Evolutionary conservation across 1,140 invertebrate species (phyloP), one percentile per base, ranked within the genome.

Genomic region (Amphibalanus amphitrite): DNA sequence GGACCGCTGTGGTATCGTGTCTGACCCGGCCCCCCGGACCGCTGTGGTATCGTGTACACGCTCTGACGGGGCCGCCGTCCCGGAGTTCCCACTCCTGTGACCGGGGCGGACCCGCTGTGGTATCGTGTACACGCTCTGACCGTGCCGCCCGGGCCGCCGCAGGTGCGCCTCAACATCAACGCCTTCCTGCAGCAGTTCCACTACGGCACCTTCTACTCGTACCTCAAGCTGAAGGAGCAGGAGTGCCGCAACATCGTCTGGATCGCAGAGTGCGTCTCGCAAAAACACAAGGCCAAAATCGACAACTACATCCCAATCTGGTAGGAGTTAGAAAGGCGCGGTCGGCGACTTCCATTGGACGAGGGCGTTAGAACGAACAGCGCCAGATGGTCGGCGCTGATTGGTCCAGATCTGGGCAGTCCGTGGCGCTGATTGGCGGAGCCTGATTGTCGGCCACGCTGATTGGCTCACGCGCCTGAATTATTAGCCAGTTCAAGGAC

Each of bases 221-320:
- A 97, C 80, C 86, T 99, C 71, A 99, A 99, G 80, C 84, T 99
- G 72, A 99, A 99, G 82, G 97, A 99, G 82, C 97, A 99, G 81
- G 97, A 99, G 82, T 97, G 93, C 80, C 87, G 97, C 73, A 99
- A 99, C 80, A 97, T 99, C 80, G 95, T 99, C 0, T 99, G 97
- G 97, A 99, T 99, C 78, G 89, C 96, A 30, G 97, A 99, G 82
- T 99, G 97, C 82, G 95, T 99, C 20, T 94, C 97, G 59, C 97
- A 99, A 81, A 93, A 97, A 79, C 97, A 99, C 82, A 86, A 96
- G 75, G 91, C 96, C 75, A 99, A 99, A 82, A 99, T 99, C 80
- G 97, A 99, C 83, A 98, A 98, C 83, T 99, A 99, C 84, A 99
- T 99, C 85, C 95, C 95, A 74, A 99, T 99, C 76, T 92, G 95